Percentiles rank a stretch among this genome's conserved stretches.
Conservation (phyloP, 2,888 invertebrate genomes). For the Cryptosula pallasiana region DNA sequence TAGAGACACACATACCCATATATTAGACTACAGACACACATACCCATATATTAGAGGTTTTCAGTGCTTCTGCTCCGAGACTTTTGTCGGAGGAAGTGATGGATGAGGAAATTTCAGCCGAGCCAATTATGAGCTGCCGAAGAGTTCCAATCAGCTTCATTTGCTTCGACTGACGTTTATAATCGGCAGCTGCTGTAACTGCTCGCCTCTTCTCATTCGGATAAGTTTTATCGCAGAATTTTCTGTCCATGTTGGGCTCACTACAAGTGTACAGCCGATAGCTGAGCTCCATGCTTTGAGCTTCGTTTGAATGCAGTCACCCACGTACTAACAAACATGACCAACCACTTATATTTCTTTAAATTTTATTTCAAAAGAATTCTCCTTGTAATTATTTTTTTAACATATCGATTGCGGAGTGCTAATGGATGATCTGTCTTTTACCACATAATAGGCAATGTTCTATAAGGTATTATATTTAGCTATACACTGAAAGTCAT, state of each 20-base stretch:
- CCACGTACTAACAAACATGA: no score
- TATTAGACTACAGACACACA: no score
- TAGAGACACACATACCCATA: no score
- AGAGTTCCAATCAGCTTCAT: not conserved
- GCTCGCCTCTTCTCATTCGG: not conserved
- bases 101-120: not conserved
- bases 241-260: not conserved
- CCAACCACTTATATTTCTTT: no score
- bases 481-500: not conserved
- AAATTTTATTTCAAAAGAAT: not conserved
- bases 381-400: not conserved
- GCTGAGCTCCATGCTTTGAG: not conserved
- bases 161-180: not conserved
- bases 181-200: not conserved
- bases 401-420: not conserved
- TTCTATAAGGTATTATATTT: not conserved
- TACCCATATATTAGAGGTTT: not conserved
- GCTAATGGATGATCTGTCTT: not conserved
- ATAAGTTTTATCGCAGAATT: not conserved
- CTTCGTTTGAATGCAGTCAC: no score
- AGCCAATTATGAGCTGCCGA: not conserved
- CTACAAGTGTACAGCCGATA: not conserved
- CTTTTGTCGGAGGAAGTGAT: not conserved
- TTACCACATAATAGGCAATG: not conserved
- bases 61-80: not conserved